phyloP scores from a whole-genome alignment of 2,113 vertebrate species.

The Chelonoidis abingdonii region DNA sequence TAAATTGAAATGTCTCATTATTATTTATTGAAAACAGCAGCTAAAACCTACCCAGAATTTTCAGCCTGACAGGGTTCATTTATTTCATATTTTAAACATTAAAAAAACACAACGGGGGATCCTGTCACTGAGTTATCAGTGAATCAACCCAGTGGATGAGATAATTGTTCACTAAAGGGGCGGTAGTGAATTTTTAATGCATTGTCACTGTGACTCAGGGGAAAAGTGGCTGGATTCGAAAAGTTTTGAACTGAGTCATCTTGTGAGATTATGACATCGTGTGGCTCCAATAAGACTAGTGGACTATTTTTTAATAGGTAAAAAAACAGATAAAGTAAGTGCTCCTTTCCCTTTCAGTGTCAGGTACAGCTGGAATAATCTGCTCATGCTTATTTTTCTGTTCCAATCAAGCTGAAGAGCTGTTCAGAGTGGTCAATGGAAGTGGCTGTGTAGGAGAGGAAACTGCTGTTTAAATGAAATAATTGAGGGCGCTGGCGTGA shows the following conservation, averaged over 20 bases:
- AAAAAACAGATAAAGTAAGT: not conserved
- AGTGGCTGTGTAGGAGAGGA: not conserved
- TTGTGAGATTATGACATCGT: not conserved
- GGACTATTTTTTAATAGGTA: not conserved
- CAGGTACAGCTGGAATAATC: not conserved
- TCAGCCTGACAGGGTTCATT: constrained; percentile 66
- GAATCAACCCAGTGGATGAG: constrained; percentile 77
- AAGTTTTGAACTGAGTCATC: not conserved
- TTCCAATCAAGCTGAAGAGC: constrained; percentile 33
- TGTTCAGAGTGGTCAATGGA: not conserved
- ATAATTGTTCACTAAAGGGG: constrained; percentile 71
- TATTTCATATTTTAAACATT: constrained; percentile 79
- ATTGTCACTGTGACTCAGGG: not conserved
- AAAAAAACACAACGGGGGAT: constrained; percentile 70
- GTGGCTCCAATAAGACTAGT: not conserved
- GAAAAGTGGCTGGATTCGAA: not conserved
- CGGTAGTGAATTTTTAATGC: constrained; percentile 71
- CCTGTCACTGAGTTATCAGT: constrained; percentile 80
- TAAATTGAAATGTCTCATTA: constrained; percentile 78
- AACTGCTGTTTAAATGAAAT: not conserved
- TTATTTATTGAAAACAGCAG: constrained; percentile 80
- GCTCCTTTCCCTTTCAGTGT: not conserved
- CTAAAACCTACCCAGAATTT: constrained; percentile 62
- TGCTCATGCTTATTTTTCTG: not conserved
- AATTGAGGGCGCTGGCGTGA: not conserved